These are phyloP conservation scores for Bolinopsis microptera DNA, from an alignment of 37 sponge, comb jelly and placozoan genomes.

Conservation along the genomic window DNA sequence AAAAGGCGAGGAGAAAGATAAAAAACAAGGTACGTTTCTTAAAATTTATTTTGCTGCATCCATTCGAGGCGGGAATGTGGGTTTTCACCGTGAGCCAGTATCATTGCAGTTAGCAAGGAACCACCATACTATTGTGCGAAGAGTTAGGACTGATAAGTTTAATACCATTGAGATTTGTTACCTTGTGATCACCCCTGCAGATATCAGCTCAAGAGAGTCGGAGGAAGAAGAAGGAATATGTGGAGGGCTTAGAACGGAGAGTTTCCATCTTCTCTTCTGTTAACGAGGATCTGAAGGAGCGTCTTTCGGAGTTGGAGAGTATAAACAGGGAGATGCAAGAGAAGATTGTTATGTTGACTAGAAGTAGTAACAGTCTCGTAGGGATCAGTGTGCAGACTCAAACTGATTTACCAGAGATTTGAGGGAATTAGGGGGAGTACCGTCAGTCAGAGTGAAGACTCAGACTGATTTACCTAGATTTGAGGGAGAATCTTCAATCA, in stretches of 20 bases:
- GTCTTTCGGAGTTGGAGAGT: slow-evolving; percentile 2
- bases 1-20: slow-evolving; percentile 13
- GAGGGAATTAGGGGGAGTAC: background rate
- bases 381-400: background rate
- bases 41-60: no score
- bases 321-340: slow-evolving; percentile 50
- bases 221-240: slow-evolving; percentile 35
- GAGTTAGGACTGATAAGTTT: no score
- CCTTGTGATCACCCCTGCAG: slow-evolving; percentile 13
- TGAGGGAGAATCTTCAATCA: background rate
- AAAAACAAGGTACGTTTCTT: slow-evolving; percentile 47
- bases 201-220: slow-evolving; percentile 47
- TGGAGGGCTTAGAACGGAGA: slow-evolving; percentile 26
- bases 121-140: no score
- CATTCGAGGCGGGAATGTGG: no score
- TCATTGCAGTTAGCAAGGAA: no score
- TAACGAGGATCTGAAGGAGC: slow-evolving; percentile 23
- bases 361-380: background rate
- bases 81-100: no score
- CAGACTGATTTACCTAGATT: background rate
- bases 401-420: background rate
- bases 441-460: background rate
- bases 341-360: background rate
- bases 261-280: slow-evolving; percentile 14
- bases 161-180: no score